These are phyloP conservation scores for Masticophis lateralis DNA, from an alignment of 2,797 vertebrate genomes.

Conservation along the genomic window DNA sequence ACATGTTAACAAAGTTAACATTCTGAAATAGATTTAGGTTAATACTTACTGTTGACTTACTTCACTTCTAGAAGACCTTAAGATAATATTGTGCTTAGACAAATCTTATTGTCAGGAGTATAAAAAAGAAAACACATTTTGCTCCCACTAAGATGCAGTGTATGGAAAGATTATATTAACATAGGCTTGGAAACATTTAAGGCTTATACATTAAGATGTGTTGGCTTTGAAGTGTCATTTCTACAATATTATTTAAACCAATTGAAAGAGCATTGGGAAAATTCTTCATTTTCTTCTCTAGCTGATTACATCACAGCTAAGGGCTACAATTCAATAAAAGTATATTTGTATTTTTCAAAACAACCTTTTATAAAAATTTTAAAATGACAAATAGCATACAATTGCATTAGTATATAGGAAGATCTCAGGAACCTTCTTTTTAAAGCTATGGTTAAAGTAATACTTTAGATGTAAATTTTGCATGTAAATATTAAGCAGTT, in stretches of 20 bases:
- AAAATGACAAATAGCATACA: not conserved
- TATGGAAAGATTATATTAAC: conserved; percentile 70
- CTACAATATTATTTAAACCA: conserved; percentile 71
- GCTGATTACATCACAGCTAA: conserved; percentile 72
- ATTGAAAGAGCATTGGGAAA: conserved; percentile 74
- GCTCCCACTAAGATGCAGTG: conserved; percentile 47
- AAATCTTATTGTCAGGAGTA: conserved; percentile 55
- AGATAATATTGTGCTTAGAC: conserved; percentile 64
- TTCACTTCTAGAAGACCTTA: conserved; percentile 67
- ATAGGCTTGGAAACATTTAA: conserved; percentile 67
- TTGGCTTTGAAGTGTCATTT: conserved; percentile 73
- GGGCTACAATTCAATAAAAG: conserved; percentile 57
- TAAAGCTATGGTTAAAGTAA: not conserved
- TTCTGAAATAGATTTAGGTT: conserved; percentile 69
- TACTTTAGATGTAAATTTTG: not conserved
- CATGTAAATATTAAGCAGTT: not conserved
- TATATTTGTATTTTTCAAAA: conserved; percentile 48
- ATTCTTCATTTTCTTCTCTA: conserved; percentile 77
- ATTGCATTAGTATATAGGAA: not conserved
- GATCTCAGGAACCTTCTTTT: not conserved
- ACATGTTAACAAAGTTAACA: conserved; percentile 69
- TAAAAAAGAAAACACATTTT: conserved; percentile 6
- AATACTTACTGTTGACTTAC: conserved; percentile 62
- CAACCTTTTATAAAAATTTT: not conserved
- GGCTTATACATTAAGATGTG: conserved; percentile 66